These are phyloP conservation scores for Watsonalla binaria DNA, from an alignment of 2,888 invertebrate genomes.

Conservation along the genomic window DNA sequence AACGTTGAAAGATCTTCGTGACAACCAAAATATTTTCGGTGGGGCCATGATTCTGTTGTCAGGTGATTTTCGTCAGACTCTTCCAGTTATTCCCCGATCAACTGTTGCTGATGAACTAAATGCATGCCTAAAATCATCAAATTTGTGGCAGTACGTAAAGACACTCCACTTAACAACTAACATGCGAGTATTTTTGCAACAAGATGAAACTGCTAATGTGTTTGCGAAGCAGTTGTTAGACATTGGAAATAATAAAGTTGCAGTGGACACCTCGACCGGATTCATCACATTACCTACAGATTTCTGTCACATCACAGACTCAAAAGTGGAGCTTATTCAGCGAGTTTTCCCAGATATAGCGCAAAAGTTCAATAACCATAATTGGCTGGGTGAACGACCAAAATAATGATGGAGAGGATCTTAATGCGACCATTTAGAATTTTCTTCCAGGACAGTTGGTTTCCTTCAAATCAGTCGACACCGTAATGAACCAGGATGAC, in stretches of 20 bases:
- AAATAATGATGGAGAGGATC: constrained; percentile 2
- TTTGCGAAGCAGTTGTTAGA: constrained; percentile 7
- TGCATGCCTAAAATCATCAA: constrained; percentile 20
- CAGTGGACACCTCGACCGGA: constrained; percentile 7
- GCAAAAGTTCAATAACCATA: constrained; percentile 9
- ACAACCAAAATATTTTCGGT: constrained; percentile 2
- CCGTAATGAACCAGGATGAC: constrained; percentile 9
- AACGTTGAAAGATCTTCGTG: constrained; percentile 20
- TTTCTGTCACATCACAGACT: constrained; percentile 11
- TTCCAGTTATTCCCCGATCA: constrained; percentile 22
- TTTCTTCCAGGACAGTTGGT: too few species aligned
- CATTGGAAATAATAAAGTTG: constrained; percentile 7
- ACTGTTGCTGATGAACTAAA: constrained; percentile 22
- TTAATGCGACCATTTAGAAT: too few species aligned
- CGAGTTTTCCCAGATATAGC: constrained; percentile 8
- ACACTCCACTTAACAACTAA: constrained; percentile 16
- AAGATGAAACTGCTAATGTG: constrained; percentile 5
- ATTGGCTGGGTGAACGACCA: constrained; percentile 12
- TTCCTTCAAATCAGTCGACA: constrained; percentile 7
- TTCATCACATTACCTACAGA: constrained; percentile 10
- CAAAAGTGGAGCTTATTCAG: constrained; percentile 9
- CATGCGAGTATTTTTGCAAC: constrained; percentile 6
- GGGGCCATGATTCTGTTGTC: not conserved
- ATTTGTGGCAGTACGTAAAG: constrained; percentile 17
- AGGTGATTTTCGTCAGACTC: constrained; percentile 15